Base-by-base conservation (phyloP, 2,888 invertebrate species). In the Cabera pusaria region DNA sequence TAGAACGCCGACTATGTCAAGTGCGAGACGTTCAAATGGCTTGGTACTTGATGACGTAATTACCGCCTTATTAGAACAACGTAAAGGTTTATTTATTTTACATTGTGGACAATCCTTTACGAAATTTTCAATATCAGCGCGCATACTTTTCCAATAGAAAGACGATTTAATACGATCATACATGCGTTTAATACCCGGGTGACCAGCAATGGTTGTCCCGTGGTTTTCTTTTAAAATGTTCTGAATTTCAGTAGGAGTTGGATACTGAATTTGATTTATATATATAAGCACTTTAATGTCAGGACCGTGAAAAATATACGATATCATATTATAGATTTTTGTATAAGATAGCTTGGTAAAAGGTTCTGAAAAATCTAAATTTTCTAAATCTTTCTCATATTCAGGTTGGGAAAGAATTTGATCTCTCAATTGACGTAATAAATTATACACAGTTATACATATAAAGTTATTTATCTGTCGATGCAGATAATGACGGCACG, bases 91-190 rank as follows among this genome's bases (percentile, higher is more conserved):
- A n/a, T n/a, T n/a, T n/a, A n/a, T n/a, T n/a, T n/a, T n/a, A n/a
- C n/a, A n/a, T n/a, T n/a, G n/a, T n/a, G n/a, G n/a, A n/a, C n/a
- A n/a, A n/a, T n/a, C n/a, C n/a, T n/a, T n/a, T n/a, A 46, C 26
- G 18, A 31, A 39, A 7, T 21, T 3, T 34, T 48, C 35, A n/a
- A 48, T 37, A 4, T 49, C 42, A 1, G 19, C 7, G 1, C 31
- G 37, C 45, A 45, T 49, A 3, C 14, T 14, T 10, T 37, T 39
- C 45, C 44, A 49, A 14, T 40, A 38, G 8, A 28, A 48, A 2
- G 6, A 3, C 5, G 21, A 27, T 21, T 35, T 22, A 6, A 44
- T 37, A 18, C 38, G 24, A 1, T 34, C 37, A 3, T 10, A 16
- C 40, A 43, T 47, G 6, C 43, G 10, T 1, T 18, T 16, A 1